A percentile compares a stretch with the other conserved stretches of the same genome.
Conservation (phyloP, 2,888 invertebrate species). For the Sarcophaga carnaria region DNA sequence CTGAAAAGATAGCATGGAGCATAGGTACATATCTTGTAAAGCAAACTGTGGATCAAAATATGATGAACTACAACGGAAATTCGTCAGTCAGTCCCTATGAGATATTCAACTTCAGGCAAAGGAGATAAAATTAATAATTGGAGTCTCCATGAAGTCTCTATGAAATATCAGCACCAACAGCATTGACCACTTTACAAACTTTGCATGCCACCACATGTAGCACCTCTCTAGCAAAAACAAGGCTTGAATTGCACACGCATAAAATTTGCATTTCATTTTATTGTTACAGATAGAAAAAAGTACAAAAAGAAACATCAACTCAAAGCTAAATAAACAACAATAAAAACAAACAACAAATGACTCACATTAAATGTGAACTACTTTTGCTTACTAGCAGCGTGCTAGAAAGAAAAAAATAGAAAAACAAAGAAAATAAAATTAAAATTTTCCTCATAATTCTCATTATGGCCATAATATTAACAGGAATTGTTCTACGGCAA, state of each 20-base stretch:
- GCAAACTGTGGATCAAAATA: too few relatives aligned
- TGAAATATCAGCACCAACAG: too few relatives aligned
- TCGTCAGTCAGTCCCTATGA: too few relatives aligned
- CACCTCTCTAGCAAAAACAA: slow-evolving; percentile 23
- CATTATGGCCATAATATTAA: slow-evolving; percentile 61
- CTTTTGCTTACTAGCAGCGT: slow-evolving; percentile 37
- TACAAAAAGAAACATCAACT: background rate
- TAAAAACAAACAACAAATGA: slow-evolving; percentile 30
- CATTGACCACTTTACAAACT: too few relatives aligned
- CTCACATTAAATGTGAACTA: slow-evolving; percentile 50
- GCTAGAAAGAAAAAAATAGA: background rate
- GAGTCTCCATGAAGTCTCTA: background rate
- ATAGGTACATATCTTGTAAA: too few relatives aligned
- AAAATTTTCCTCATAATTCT: slow-evolving; percentile 59
- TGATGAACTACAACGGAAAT: too few relatives aligned
- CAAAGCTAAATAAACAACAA: background rate
- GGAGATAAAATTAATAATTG: too few relatives aligned
- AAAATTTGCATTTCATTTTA: slow-evolving; percentile 55
- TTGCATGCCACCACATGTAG: background rate
- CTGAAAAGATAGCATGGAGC: too few relatives aligned
- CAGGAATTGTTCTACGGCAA: slow-evolving; percentile 29
- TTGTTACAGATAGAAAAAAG: slow-evolving; percentile 24
- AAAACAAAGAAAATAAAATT: background rate
- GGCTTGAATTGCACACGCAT: slow-evolving; percentile 30
- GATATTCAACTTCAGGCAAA: too few relatives aligned